A percentile compares a stretch with the other conserved stretches of the same genome.
Evolutionary conservation across 2,113 vertebrate genomes (phyloP).

Genomic region (Elachura formosa): DNA sequence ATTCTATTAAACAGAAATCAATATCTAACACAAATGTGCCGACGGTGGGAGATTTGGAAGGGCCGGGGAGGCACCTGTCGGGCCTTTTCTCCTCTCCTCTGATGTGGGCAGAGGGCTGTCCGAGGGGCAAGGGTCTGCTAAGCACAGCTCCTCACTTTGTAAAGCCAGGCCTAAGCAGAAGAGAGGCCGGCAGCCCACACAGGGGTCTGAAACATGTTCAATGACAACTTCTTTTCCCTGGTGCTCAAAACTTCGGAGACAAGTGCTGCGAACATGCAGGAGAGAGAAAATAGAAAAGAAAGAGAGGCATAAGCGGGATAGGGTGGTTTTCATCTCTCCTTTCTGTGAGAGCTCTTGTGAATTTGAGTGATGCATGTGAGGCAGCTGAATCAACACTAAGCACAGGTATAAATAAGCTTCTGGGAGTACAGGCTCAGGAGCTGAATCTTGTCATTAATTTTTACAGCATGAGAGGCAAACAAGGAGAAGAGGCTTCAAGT

Average conservation of each 20-base stretch:
- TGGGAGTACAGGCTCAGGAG: not conserved
- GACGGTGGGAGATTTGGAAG: slow-evolving; percentile 61
- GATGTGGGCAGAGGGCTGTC: not conserved
- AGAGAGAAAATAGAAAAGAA: not conserved
- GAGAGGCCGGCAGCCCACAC: not conserved
- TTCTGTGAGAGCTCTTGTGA: not conserved
- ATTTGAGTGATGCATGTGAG: not conserved
- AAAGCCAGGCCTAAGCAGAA: not conserved
- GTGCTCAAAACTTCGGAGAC: not conserved
- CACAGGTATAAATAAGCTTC: slow-evolving; percentile 39
- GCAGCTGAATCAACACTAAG: slow-evolving; percentile 43
- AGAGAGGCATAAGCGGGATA: not conserved
- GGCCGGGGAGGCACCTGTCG: slow-evolving; percentile 33
- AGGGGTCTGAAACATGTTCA: accelerated
- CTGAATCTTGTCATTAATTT: not conserved
- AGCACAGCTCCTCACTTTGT: accelerated
- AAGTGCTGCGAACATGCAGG: accelerated
- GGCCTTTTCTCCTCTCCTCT: not conserved
- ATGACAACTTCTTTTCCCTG: not conserved
- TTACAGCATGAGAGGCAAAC: not conserved
- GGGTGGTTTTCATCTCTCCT: not conserved
- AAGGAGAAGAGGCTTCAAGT: not conserved
- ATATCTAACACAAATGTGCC: slow-evolving; percentile 77
- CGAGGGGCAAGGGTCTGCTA: not conserved
- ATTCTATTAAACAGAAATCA: slow-evolving; percentile 81